Base-by-base conservation (phyloP, 2,888 invertebrate species). In the Helobdella robusta region DNA sequence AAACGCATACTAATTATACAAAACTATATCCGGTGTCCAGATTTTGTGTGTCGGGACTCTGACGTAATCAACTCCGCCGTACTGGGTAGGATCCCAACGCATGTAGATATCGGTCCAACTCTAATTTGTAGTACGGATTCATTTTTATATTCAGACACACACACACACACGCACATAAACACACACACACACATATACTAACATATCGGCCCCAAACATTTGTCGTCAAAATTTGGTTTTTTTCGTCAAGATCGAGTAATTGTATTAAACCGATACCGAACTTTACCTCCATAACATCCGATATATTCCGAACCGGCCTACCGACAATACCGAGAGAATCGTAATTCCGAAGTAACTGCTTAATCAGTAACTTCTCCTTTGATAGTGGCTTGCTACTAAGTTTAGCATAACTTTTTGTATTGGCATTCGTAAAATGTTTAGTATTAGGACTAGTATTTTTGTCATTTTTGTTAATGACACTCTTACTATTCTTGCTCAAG, bases 141-240 rank as follows among this genome's bases (percentile, higher is more conserved):
- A n/a, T n/a, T n/a, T n/a, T n/a, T n/a, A n/a, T n/a, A n/a, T n/a
- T n/a, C n/a, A n/a, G n/a, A n/a, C n/a, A n/a, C n/a, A n/a, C n/a
- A n/a, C n/a, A n/a, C n/a, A n/a, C n/a, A n/a, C n/a, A n/a, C n/a
- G n/a, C n/a, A n/a, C n/a, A n/a, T n/a, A n/a, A n/a, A n/a, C n/a
- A n/a, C n/a, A n/a, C n/a, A n/a, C n/a, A n/a, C n/a, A n/a, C 44
- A 40, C 11, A 40, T 15, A 40, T 40, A 68, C 70, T 75, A 69
- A 79, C 79, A 68, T 77, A 79, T 50, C 75, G 73, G n/a, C 74
- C 75, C 78, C 79, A 78, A 50, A 76, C 75, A 69, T 78, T 79
- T 15, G 76, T 78, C 15, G 76, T 75, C n/a, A 79, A 73, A 25
- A 79, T 74, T 68, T 79, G 78, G 67, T 79, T 78, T 36, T 75